Evolutionary conservation across 2,113 vertebrate genomes (phyloP).

Genomic region (Ceuthmochares aereus): DNA sequence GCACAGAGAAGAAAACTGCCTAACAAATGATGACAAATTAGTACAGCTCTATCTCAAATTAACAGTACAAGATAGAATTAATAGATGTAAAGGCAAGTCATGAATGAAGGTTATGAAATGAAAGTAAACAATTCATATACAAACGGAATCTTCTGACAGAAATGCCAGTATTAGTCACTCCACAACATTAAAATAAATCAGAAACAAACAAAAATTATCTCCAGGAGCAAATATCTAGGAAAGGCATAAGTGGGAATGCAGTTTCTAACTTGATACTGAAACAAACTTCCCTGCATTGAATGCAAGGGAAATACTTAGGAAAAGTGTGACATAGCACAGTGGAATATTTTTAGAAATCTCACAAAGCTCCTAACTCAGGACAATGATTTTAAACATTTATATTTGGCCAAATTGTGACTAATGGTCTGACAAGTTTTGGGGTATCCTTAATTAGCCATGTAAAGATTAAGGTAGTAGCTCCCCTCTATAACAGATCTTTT

Average conservation of each 20-base stretch:
- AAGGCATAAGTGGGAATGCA: neutral
- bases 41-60: neutral
- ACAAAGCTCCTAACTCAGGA: neutral
- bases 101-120: neutral
- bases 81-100: neutral
- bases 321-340: neutral
- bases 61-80: neutral
- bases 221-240: neutral
- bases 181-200: neutral
- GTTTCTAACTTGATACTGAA: neutral
- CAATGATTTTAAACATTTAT: neutral
- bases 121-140: neutral
- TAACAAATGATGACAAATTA: neutral
- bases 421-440: rapidly evolving
- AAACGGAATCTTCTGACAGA: neutral
- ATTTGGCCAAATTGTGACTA: neutral
- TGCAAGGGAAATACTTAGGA: neutral
- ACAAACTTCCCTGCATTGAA: neutral
- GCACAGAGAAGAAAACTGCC: rapidly evolving
- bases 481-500: neutral
- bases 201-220: neutral
- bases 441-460: neutral
- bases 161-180: neutral
- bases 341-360: neutral
- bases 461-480: neutral